Base-by-base conservation (phyloP, 1,140 invertebrate genomes). In the Microplitis mediator region DNA sequence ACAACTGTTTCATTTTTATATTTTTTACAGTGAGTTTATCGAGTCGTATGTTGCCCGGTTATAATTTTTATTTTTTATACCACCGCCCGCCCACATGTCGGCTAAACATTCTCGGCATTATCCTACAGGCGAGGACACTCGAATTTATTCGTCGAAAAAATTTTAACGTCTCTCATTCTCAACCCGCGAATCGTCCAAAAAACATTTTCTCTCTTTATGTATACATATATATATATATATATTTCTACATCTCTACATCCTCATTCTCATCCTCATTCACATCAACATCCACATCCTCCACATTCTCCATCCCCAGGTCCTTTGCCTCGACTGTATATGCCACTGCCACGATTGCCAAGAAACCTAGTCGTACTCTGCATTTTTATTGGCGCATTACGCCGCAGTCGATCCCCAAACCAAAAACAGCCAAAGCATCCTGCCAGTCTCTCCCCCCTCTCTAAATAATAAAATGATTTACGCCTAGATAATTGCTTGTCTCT, bases 141-240 rank as follows among this genome's bases (percentile, higher is more conserved):
- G 16, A 65, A 65, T 65, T 65, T 65, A 65, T 65, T 65, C 63
- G 45, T 3, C 63, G 36, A 51, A 65, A 65, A 65, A 51, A 50
- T 50, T 65, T 50, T 39, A 16, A 56, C 52, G 52, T 23, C n/a
- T 56, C 52, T 14, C 31, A 58, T 23, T 9, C 23, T 31, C 56
- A 23, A 23, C 23, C 56, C 56, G 23, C 23, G 56, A 58, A 23
- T 16, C 56, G 31, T 31, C 56, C 39, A 8, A 45, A 45, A 45
- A 45, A 6, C 39, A 45, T 45, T 45, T 45, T 45, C 39, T 45
- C 39, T 45, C 8, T 45, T 23, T 2, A 23, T 23, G 2, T 23
- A 23, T 23, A 23, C 23, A 23, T 23, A 23, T 23, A 23, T 23
- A 23, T 23, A 0, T 23, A 23, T 23, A 23, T 45, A 45, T 45